These are phyloP conservation scores for Dryobotodes eremita DNA, from an alignment of 2,888 invertebrate species.

Conservation along the genomic window DNA sequence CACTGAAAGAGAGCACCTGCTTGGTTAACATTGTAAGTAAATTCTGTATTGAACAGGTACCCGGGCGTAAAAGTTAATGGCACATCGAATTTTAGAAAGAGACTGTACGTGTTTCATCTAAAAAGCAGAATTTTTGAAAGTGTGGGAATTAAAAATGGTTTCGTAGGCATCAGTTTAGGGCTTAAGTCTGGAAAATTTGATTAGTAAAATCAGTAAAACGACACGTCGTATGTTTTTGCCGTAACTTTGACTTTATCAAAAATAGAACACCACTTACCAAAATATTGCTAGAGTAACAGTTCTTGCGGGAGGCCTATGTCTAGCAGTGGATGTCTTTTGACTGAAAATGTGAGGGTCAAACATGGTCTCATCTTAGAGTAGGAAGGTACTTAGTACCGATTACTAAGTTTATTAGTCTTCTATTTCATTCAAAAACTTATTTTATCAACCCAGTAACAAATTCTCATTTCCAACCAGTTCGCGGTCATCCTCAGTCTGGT, in stretches of 20 bases:
- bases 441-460: background rate
- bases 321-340: background rate
- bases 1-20: constrained; percentile 96
- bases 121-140: too few species aligned
- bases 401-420: background rate
- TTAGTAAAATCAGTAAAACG: too few species aligned
- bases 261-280: background rate
- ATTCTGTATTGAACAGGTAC: background rate
- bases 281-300: background rate
- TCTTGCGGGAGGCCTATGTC: too few species aligned
- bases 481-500: constrained; percentile 94
- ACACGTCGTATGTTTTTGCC: too few species aligned
- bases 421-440: background rate
- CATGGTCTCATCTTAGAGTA: background rate
- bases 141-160: too few species aligned
- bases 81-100: background rate
- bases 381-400: background rate
- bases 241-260: background rate
- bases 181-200: too few species aligned
- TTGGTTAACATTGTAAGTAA: constrained; percentile 93
- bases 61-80: background rate
- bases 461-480: constrained; percentile 91
- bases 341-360: background rate
- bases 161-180: too few species aligned
- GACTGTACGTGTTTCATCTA: too few species aligned